Base-by-base conservation (phyloP, 2,113 vertebrate genomes). In the Gadus macrocephalus region DNA sequence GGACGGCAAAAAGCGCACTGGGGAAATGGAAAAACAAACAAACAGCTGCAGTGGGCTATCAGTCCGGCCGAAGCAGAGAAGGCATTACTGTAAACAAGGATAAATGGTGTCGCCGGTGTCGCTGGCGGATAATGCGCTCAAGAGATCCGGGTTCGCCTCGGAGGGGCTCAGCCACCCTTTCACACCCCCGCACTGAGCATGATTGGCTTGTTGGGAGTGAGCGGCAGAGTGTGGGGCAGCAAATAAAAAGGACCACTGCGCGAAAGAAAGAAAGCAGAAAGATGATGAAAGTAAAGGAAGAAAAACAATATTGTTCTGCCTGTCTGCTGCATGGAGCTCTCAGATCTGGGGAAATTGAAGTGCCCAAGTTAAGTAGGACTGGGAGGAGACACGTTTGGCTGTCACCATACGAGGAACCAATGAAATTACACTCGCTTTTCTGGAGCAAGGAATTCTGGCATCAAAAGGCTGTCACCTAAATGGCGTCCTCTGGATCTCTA, bases 31-130 rank as follows among this genome's bases (percentile, higher is more conserved):
- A 19, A 28, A 20, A 8, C 25, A 38, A 9, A 35, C 62, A 31
- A 63, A 27, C 62, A 38, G 27, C 15, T 4, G 16, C 11, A 12
- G n/a, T 1, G 6, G 2, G 42, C 42, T n/a, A 25, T 16, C 62
- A 35, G 62, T 35, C 42, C 28, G 38, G 28, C 60, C 4, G 42
- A 62, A 17, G 5, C 9, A 53, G 12, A 55, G 20, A 27, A 3
- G 65, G 65, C 20, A 67, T 67, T 67, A 55, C 64, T 72, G 72
- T 68, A 79, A 79, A 79, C 71, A 79, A 56, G 56, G 22, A 61
- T 78, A 76, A 78, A 59, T 70, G 74, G 69, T 66, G 65, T 55
- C 65, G 3, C 65, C 2, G 15, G 65, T 55, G 65, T 67, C 49
- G 27, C 42, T 1, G 12, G 6, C 20, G 49, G 49, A 67, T 67